Base-by-base conservation (phyloP, 92 coral and sea anemone genomes). In the Diadumene lineata region DNA sequence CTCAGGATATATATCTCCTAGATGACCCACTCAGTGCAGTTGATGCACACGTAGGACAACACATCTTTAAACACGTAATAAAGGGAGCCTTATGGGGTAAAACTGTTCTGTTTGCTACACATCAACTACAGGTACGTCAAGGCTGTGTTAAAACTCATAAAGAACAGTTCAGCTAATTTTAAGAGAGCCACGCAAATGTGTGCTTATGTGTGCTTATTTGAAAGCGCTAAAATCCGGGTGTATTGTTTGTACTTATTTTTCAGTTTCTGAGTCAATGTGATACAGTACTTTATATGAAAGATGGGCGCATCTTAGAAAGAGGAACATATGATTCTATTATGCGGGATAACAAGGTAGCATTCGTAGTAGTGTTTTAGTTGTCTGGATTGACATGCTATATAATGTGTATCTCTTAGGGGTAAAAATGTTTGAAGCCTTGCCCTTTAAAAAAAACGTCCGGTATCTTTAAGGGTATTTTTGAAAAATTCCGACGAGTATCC, bases 1-100 rank as follows among this genome's bases (percentile, higher is more conserved):
- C 11, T 32, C 31, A 93, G 98, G 98, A 93, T 43, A 80, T 93
- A 2, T 85, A 90, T 61, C 76, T 93, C 53, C 82, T 93, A 27
- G 98, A 93, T 56, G 98, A 93, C 58, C 98, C 98, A 10, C 75
- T 93, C 72, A 93, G 98, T 34, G 98, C 98, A 17, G 98, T 93
- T 66, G 98, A 93, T 64, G 94, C 90, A 1, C 96, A 93, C 77
- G 98, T 93, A 11, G 98, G 98, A 44, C 96, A 81, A 57, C 98
- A 93, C 69, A 93, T 90, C 68, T 93, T 93, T 57, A 88, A 90
- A 31, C 90, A 88, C 75, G 85, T 92, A 70, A 90, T 93, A 74
- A 93, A 93, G 64, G 90, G 91, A 31, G 82, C 96, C 0, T 83
- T 93, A 60, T 80, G 87, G 88, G 94, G 88, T 22, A 93, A 93